These are phyloP conservation scores for Tenrec ecaudatus DNA, from an alignment of 2,113 vertebrate genomes.

Conservation along the genomic window DNA sequence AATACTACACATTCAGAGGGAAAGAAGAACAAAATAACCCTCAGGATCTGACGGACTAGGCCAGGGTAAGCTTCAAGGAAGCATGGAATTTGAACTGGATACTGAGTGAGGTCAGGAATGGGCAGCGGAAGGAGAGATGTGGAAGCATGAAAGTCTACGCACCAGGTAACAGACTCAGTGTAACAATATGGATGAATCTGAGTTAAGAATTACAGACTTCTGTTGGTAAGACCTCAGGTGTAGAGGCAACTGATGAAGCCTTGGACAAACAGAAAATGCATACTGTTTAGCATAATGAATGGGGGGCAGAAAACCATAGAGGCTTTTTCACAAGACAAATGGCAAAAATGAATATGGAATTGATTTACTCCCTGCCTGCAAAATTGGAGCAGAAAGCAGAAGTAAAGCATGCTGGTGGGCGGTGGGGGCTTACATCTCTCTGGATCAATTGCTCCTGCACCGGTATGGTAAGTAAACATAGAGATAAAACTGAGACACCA, in stretches of 20 bases:
- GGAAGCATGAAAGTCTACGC: background rate
- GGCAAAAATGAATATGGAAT: background rate
- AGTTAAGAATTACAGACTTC: background rate
- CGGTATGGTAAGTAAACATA: rapidly evolving
- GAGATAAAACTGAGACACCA: background rate
- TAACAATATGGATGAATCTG: background rate
- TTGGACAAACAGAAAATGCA: background rate
- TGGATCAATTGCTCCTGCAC: background rate
- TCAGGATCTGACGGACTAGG: background rate
- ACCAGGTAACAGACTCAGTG: background rate
- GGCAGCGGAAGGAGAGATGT: background rate
- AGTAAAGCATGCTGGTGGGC: background rate
- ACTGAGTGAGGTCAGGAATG: background rate
- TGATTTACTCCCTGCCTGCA: background rate
- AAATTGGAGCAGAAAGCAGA: background rate
- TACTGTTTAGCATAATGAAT: background rate
- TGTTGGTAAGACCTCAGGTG: background rate
- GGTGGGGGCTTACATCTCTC: background rate
- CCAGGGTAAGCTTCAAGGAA: background rate
- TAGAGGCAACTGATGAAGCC: background rate
- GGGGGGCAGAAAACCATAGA: background rate
- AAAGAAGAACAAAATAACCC: background rate
- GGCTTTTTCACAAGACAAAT: slow-evolving; percentile 11
- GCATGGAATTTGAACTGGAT: background rate
- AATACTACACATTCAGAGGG: background rate